These are phyloP conservation scores for Mythimna ferrago DNA, from an alignment of 2,888 invertebrate genomes.

Conservation along the genomic window DNA sequence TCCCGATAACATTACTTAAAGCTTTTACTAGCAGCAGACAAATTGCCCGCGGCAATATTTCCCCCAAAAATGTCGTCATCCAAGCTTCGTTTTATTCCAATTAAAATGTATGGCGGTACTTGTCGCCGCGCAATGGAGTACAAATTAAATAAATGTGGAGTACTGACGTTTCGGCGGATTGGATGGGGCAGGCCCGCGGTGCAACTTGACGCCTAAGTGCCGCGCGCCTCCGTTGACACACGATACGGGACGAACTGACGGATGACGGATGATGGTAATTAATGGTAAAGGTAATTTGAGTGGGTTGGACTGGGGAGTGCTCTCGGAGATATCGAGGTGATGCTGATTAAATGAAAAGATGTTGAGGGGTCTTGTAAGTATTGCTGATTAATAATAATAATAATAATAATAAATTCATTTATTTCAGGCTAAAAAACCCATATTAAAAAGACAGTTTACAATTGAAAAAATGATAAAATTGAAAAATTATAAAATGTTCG, in stretches of 20 bases:
- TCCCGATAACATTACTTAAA: slow-evolving; percentile 40
- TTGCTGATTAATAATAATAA: too few species aligned
- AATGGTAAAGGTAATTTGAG: slow-evolving; percentile 46
- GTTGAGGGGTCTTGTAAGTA: neutral
- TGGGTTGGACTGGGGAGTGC: neutral
- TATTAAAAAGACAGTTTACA: too few species aligned
- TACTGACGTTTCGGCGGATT: slow-evolving; percentile 64
- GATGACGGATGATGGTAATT: slow-evolving; percentile 32
- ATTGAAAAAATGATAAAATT: too few species aligned
- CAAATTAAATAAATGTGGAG: slow-evolving; percentile 71
- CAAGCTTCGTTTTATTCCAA: slow-evolving; percentile 66
- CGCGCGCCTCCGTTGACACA: slow-evolving; percentile 36
- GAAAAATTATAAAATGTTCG: too few species aligned
- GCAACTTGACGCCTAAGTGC: slow-evolving; percentile 67
- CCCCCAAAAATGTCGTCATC: slow-evolving; percentile 55
- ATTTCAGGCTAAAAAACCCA: too few species aligned
- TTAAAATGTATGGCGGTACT: slow-evolving; percentile 66
- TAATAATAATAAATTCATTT: too few species aligned
- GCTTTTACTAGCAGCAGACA: slow-evolving; percentile 28
- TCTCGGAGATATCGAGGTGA: slow-evolving; percentile 14
- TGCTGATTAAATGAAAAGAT: slow-evolving; percentile 8
- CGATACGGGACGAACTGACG: slow-evolving; percentile 35
- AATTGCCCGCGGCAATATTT: slow-evolving; percentile 42
- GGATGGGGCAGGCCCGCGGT: slow-evolving; percentile 64
- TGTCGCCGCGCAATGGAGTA: slow-evolving; percentile 64